Conservation (phyloP, 2,113 vertebrate species). For the Tetrao urogallus region DNA sequence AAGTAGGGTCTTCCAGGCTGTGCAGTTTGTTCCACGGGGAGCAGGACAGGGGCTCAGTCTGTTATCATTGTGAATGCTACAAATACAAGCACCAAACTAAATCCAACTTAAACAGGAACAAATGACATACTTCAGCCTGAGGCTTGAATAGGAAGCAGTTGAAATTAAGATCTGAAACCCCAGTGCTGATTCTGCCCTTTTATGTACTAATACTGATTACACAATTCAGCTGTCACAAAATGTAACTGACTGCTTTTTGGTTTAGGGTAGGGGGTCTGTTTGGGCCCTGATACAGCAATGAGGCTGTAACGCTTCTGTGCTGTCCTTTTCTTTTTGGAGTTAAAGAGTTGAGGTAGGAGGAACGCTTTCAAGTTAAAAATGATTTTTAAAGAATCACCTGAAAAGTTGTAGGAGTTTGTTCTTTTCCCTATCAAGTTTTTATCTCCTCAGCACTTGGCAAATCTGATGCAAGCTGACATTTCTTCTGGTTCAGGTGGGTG, state of each 20-base stretch:
- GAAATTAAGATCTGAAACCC: background rate
- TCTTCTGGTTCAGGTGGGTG: conserved; percentile 1
- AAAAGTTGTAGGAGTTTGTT: background rate
- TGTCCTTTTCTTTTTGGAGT: background rate
- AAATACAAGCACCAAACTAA: background rate
- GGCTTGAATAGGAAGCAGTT: background rate
- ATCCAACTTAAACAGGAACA: background rate
- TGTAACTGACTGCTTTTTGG: background rate
- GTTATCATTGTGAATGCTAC: accelerated
- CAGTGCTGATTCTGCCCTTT: background rate
- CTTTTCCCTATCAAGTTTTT: background rate
- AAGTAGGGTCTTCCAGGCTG: background rate
- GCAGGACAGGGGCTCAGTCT: background rate
- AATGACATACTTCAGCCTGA: background rate
- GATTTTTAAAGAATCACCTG: background rate
- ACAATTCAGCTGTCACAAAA: background rate
- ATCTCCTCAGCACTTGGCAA: background rate
- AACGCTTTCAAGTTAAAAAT: background rate
- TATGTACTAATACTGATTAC: background rate
- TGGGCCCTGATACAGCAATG: background rate
- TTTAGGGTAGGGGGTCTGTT: background rate
- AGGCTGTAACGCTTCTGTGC: background rate
- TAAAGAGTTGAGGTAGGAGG: background rate
- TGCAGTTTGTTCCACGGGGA: background rate
- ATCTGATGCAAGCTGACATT: background rate